Evolutionary conservation across 2,113 vertebrate genomes (phyloP).

Genomic region (Calypte anna): DNA sequence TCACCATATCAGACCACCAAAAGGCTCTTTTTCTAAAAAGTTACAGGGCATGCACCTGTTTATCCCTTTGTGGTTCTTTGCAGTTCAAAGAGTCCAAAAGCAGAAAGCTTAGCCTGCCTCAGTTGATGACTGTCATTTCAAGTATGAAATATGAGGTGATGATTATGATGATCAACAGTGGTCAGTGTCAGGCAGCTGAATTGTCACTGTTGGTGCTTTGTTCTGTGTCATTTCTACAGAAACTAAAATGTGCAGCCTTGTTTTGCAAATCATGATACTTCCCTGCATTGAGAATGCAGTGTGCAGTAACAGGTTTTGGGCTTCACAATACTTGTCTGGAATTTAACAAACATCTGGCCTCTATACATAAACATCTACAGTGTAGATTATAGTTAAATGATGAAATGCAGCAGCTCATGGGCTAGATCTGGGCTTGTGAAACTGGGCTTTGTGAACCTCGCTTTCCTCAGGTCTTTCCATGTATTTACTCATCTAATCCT

Average conservation of each 20-base stretch:
- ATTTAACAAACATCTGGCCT: background rate
- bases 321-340: background rate
- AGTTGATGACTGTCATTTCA: background rate
- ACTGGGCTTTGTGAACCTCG: background rate
- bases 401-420: background rate
- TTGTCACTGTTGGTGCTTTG: background rate
- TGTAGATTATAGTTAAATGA: background rate
- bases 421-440: background rate
- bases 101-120: background rate
- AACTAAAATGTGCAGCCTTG: background rate
- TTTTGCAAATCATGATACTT: background rate
- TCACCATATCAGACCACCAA: background rate
- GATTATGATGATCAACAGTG: background rate
- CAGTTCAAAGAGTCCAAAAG: background rate
- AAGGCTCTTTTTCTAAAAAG: background rate
- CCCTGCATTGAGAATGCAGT: background rate
- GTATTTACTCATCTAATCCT: background rate
- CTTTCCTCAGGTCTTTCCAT: background rate
- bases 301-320: background rate
- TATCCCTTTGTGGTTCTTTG: background rate
- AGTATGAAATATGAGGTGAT: background rate
- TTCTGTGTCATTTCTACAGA: background rate
- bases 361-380: background rate
- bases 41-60: background rate
- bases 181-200: background rate